phyloP scores from a whole-genome alignment of 1,140 invertebrate species.

The Zophobas atratus region DNA sequence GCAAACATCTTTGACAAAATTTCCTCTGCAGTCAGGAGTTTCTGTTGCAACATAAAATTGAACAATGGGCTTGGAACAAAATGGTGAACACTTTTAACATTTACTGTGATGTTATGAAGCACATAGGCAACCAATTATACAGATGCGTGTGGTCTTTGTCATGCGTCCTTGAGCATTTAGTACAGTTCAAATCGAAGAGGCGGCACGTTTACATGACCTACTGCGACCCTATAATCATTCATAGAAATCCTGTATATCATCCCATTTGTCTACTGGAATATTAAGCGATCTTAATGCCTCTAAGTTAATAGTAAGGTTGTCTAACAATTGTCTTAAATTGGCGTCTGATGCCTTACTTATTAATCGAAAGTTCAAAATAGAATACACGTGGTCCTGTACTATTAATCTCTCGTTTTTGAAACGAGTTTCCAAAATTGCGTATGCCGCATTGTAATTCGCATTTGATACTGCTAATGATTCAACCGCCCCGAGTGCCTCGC shows the following conservation, averaged over 20 bases:
- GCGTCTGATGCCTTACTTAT: slow-evolving; percentile 52
- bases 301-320: slow-evolving; percentile 49
- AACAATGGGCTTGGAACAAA: too few species aligned
- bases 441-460: slow-evolving; percentile 62
- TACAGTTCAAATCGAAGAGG: neutral
- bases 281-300: slow-evolving; percentile 59
- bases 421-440: slow-evolving; percentile 60
- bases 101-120: too few species aligned
- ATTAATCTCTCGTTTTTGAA: slow-evolving; percentile 64
- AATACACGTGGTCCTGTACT: slow-evolving; percentile 60
- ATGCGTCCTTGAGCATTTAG: too few species aligned
- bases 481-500: slow-evolving; percentile 59
- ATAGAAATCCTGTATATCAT: neutral
- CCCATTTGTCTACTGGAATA: slow-evolving; percentile 54
- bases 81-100: too few species aligned
- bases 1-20: too few species aligned
- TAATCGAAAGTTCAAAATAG: slow-evolving; percentile 56
- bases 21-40: too few species aligned
- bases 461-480: slow-evolving; percentile 59
- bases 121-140: too few species aligned
- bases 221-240: neutral
- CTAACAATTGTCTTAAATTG: slow-evolving; percentile 60
- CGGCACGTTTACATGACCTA: neutral
- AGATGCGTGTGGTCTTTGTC: too few species aligned
- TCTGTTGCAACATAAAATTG: too few species aligned